Percentiles rank a stretch among this genome's conserved stretches.
phyloP scores from a whole-genome alignment of 2,888 invertebrate genomes.

The Brachynemurus nebulosus region DNA sequence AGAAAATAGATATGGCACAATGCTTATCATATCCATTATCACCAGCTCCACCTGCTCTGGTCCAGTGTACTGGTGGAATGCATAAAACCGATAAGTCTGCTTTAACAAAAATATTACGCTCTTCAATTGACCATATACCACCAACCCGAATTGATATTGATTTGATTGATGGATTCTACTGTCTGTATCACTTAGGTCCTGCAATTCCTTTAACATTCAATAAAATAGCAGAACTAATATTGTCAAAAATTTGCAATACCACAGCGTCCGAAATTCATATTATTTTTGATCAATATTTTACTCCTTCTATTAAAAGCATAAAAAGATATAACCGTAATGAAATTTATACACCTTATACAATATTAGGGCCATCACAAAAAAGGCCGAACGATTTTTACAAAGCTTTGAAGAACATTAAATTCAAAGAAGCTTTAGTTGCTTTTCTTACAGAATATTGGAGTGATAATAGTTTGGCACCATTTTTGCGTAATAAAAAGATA shows the following conservation, averaged over 20 bases:
- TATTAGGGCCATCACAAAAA: slow-evolving; percentile 8
- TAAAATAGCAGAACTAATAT: slow-evolving; percentile 13
- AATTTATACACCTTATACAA: background rate
- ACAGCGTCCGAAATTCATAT: slow-evolving; percentile 14
- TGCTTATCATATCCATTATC: slow-evolving; percentile 24
- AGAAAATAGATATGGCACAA: slow-evolving; percentile 23
- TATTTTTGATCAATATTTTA: slow-evolving; percentile 12
- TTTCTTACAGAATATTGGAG: slow-evolving; percentile 17
- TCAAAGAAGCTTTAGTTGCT: slow-evolving; percentile 9
- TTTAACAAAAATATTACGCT: slow-evolving; percentile 11
- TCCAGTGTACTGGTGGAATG: slow-evolving; percentile 11
- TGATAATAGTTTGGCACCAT: slow-evolving; percentile 14
- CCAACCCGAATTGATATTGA: slow-evolving; percentile 12
- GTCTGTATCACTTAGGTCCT: slow-evolving; percentile 12
- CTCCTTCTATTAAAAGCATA: slow-evolving; percentile 12
- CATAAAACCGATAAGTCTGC: slow-evolving; percentile 12
- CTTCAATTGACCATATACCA: slow-evolving; percentile 7
- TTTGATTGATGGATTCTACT: slow-evolving; percentile 13
- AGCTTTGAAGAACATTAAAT: slow-evolving; percentile 10
- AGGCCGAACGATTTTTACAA: slow-evolving; percentile 9
- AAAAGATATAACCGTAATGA: slow-evolving; percentile 9
- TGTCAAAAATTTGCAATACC: slow-evolving; percentile 11
- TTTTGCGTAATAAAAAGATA: slow-evolving; percentile 14
- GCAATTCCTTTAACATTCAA: slow-evolving; percentile 10
- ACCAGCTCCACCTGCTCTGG: slow-evolving; percentile 21